Evolutionary conservation across 1,140 invertebrate species (phyloP).

Genomic region (Microvelia longipes): DNA sequence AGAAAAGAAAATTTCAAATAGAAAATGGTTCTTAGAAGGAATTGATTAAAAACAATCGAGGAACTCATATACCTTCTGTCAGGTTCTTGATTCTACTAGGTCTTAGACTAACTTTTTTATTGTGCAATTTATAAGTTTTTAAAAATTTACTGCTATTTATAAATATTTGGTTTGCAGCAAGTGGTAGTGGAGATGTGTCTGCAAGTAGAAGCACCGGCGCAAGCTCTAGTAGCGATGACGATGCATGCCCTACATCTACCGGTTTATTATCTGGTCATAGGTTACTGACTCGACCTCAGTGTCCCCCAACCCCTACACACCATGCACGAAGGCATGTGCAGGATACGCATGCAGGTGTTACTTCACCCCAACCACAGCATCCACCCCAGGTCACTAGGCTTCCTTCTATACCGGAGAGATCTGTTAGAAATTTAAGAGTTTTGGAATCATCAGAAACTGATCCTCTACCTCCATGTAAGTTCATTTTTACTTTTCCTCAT

Average conservation of each 20-base stretch:
- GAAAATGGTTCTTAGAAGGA: no score
- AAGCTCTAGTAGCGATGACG: background rate
- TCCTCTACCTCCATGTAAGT: conserved; percentile 64
- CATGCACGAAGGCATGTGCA: conserved; percentile 37
- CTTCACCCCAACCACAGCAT: background rate
- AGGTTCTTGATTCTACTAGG: no score
- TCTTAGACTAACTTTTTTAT: no score
- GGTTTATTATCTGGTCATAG: background rate
- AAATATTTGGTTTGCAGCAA: no score
- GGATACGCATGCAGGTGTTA: conserved; percentile 12
- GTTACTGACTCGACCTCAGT: conserved; percentile 31
- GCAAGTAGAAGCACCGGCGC: conserved; percentile 1
- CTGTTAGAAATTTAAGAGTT: conserved; percentile 41
- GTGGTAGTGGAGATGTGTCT: background rate
- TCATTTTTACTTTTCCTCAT: background rate
- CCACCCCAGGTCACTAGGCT: conserved; percentile 40
- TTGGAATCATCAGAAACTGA: conserved; percentile 52
- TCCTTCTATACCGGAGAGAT: conserved; percentile 64
- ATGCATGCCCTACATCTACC: background rate
- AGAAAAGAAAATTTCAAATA: no score
- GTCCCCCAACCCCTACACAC: conserved; percentile 68
- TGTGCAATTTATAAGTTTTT: no score
- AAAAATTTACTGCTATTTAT: no score
- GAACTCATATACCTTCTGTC: no score
- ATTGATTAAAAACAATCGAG: no score